These are phyloP conservation scores for Nephila pilipes DNA, from an alignment of 1,140 invertebrate species.

Conservation along the genomic window DNA sequence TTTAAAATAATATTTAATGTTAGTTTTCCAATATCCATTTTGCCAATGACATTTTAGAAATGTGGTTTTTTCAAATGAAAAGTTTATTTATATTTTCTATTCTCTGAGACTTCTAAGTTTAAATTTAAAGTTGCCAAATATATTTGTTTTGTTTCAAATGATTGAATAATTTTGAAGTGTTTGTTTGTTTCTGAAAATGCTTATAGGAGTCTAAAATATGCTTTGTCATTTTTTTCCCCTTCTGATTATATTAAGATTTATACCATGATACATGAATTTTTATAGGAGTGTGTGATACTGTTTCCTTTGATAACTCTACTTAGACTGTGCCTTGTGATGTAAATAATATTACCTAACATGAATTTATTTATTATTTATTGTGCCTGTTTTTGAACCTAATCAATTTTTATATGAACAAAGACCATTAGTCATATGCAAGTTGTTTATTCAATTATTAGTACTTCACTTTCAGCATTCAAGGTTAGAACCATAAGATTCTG, in stretches of 20 bases:
- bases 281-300: slow-evolving; percentile 64
- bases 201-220: neutral
- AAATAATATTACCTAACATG: slow-evolving; percentile 61
- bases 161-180: slow-evolving; percentile 22
- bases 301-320: slow-evolving; percentile 64
- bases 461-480: neutral
- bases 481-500: neutral
- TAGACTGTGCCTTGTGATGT: slow-evolving; percentile 77
- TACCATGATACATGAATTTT: slow-evolving; percentile 42
- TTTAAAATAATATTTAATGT: slow-evolving; percentile 54
- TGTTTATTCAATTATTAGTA: neutral
- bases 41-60: slow-evolving; percentile 15
- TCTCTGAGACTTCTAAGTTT: neutral
- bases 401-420: slow-evolving; percentile 22
- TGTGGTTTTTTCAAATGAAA: slow-evolving; percentile 38
- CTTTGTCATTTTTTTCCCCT: slow-evolving; percentile 24
- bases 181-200: slow-evolving; percentile 40
- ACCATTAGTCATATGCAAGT: neutral
- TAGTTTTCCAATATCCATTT: slow-evolving; percentile 49
- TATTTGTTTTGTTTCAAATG: slow-evolving; percentile 28
- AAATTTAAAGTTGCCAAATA: slow-evolving; percentile 32
- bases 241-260: neutral
- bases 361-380: slow-evolving; percentile 64
- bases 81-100: neutral
- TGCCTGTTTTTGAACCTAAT: slow-evolving; percentile 27